phyloP scores from a whole-genome alignment of 2,888 invertebrate genomes.

The Drosophila hamatofila region DNA sequence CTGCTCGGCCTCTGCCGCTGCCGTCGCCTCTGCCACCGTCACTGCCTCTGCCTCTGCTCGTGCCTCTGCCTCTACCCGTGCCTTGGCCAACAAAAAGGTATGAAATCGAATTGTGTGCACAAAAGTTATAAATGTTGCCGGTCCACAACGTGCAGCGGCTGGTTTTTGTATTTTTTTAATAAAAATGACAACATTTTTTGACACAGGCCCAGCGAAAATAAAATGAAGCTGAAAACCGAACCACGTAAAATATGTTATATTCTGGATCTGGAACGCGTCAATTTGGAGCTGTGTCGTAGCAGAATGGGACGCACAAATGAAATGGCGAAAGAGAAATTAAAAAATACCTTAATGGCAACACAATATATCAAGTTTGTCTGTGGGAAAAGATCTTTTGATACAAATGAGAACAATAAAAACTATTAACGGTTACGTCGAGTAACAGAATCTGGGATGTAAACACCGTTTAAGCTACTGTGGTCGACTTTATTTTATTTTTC shows the following conservation, averaged over 20 bases:
- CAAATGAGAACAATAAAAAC: constrained; percentile 33
- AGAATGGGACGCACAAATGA: constrained; percentile 53
- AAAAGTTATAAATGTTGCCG: constrained; percentile 62
- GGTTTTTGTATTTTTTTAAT: constrained; percentile 63
- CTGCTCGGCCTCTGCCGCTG: constrained; percentile 10
- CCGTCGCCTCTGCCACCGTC: neutral
- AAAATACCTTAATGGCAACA: constrained; percentile 53
- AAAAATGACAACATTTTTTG: constrained; percentile 73
- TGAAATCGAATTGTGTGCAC: constrained; percentile 76
- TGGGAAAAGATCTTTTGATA: constrained; percentile 59
- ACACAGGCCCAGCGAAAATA: constrained; percentile 43
- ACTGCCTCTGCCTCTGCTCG: neutral
- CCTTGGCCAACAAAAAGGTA: constrained; percentile 60
- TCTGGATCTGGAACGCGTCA: constrained; percentile 53
- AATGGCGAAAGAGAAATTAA: constrained; percentile 61
- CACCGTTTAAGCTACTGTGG: constrained; percentile 41
- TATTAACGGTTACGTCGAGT: constrained; percentile 31
- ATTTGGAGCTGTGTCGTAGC: constrained; percentile 37
- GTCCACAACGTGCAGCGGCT: constrained; percentile 44
- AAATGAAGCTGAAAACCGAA: constrained; percentile 12
- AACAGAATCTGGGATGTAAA: constrained; percentile 28
- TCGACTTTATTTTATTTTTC: neutral
- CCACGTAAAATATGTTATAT: constrained; percentile 60
- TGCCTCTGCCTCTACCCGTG: neutral
- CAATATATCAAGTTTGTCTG: constrained; percentile 41